phyloP scores from a whole-genome alignment of 2,888 invertebrate species.

The Ophion obscuratus region DNA sequence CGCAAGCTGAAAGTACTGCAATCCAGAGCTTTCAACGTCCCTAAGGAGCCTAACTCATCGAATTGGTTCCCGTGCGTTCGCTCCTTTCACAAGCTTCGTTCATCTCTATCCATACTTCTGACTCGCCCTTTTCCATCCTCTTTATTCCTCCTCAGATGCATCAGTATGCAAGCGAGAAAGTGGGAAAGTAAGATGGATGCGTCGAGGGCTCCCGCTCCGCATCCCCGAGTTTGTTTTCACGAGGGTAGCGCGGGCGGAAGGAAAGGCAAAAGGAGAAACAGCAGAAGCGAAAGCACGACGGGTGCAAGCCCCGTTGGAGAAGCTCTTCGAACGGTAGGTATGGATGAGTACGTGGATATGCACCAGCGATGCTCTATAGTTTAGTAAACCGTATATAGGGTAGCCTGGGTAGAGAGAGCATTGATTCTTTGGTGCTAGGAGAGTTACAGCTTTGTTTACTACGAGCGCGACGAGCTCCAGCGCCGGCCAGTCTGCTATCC shows the following conservation, averaged over 20 bases:
- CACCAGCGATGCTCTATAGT: constrained; percentile 34
- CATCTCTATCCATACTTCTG: constrained; percentile 46
- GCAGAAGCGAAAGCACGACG: constrained; percentile 47
- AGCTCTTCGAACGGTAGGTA: constrained; percentile 64
- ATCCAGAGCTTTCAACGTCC: constrained; percentile 47
- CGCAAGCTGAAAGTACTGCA: constrained; percentile 31
- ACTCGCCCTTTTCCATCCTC: constrained; percentile 23
- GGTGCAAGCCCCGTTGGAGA: constrained; percentile 35
- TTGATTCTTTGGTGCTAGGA: constrained; percentile 82
- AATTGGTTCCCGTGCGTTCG: constrained; percentile 44
- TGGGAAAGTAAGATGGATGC: constrained; percentile 68
- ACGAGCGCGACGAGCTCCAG: constrained; percentile 79
- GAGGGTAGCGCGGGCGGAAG: constrained; percentile 55
- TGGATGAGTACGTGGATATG: constrained; percentile 58
- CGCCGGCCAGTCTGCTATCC: constrained; percentile 82
- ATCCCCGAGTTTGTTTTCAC: constrained; percentile 73
- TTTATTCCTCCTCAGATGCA: constrained; percentile 65
- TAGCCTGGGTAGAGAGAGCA: constrained; percentile 70
- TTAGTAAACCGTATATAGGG: constrained; percentile 41
- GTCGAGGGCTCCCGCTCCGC: constrained; percentile 61
- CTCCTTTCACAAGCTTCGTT: constrained; percentile 36
- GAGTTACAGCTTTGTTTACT: constrained; percentile 84
- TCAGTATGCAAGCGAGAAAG: constrained; percentile 76
- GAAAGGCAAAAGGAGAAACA: constrained; percentile 57
- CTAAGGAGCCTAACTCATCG: constrained; percentile 58